Evolutionary conservation across 1,140 invertebrate species (phyloP).

Genomic region (Penaeus indicus): DNA sequence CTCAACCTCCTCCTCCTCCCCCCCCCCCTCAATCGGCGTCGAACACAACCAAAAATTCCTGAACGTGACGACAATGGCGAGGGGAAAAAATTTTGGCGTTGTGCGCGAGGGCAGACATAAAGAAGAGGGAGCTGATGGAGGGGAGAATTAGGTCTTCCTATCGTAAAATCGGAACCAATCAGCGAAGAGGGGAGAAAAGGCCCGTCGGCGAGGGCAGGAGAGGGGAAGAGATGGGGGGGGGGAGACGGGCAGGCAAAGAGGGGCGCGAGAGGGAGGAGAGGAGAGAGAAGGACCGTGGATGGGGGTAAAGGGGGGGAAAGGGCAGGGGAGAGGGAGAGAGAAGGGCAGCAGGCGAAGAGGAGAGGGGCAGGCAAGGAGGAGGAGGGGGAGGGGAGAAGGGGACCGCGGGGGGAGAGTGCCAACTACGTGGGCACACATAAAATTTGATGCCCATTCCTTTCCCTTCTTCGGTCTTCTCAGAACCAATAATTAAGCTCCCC

Average conservation of each 20-base stretch:
- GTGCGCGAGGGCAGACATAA: conserved; percentile 26
- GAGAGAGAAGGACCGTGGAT: background rate
- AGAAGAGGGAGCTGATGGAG: conserved; percentile 33
- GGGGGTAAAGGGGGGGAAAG: background rate
- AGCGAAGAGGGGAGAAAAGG: background rate
- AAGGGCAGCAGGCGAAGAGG: background rate
- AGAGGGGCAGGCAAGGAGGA: conserved; percentile 5
- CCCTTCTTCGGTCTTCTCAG: too few relatives aligned
- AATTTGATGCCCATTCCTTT: too few relatives aligned
- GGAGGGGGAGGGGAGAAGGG: background rate
- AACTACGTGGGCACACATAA: too few relatives aligned
- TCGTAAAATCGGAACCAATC: conserved; percentile 59
- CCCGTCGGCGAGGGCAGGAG: background rate
- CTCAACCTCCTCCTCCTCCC: background rate
- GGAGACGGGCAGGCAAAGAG: background rate
- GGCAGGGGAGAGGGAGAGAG: background rate
- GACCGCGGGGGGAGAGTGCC: too few relatives aligned
- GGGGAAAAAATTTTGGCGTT: conserved; percentile 3
- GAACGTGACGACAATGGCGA: conserved; percentile 32
- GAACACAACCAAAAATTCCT: conserved; percentile 13
- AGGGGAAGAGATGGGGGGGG: background rate
- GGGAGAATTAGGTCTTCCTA: conserved; percentile 34
- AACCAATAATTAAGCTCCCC: too few relatives aligned
- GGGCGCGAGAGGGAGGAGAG: background rate
- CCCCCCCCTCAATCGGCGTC: background rate